phyloP scores from a whole-genome alignment of 2,888 invertebrate species.

The Andrena bucephala region DNA sequence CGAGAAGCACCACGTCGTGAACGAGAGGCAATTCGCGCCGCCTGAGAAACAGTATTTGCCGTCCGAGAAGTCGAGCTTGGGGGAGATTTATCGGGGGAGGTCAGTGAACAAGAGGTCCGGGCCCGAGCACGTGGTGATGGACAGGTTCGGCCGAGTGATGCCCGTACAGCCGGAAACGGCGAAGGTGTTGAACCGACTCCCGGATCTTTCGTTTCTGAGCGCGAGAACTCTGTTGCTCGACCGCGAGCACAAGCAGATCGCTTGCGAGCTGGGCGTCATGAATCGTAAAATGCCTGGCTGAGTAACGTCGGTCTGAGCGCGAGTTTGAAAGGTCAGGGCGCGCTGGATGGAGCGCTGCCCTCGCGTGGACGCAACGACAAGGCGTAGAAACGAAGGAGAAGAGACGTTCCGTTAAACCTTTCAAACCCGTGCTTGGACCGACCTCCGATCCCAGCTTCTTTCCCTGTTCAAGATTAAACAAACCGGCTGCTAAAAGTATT shows the following conservation, averaged over 20 bases:
- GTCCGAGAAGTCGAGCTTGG: constrained; percentile 13
- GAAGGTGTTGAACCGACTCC: constrained; percentile 81
- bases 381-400: constrained; percentile 39
- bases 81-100: constrained; percentile 58
- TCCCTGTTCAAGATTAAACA: constrained; percentile 41
- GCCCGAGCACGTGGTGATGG: constrained; percentile 78
- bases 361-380: constrained; percentile 33
- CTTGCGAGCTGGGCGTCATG: constrained; percentile 82
- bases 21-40: constrained; percentile 8
- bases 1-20: constrained; percentile 14
- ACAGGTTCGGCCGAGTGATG: constrained; percentile 81
- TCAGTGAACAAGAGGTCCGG: constrained; percentile 61
- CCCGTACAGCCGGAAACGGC: constrained; percentile 79
- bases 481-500: constrained; percentile 44
- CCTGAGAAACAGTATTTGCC: constrained; percentile 37
- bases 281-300: constrained; percentile 84
- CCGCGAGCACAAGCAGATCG: constrained; percentile 82
- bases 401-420: constrained; percentile 70
- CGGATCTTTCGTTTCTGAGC: constrained; percentile 82
- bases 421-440: constrained; percentile 83
- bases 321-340: constrained; percentile 77
- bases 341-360: constrained; percentile 39
- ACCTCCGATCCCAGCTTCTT: constrained; percentile 61
- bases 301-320: constrained; percentile 84
- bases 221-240: constrained; percentile 82